Conservation (phyloP, 2,888 invertebrate genomes). For the Carterocephalus palaemon region DNA sequence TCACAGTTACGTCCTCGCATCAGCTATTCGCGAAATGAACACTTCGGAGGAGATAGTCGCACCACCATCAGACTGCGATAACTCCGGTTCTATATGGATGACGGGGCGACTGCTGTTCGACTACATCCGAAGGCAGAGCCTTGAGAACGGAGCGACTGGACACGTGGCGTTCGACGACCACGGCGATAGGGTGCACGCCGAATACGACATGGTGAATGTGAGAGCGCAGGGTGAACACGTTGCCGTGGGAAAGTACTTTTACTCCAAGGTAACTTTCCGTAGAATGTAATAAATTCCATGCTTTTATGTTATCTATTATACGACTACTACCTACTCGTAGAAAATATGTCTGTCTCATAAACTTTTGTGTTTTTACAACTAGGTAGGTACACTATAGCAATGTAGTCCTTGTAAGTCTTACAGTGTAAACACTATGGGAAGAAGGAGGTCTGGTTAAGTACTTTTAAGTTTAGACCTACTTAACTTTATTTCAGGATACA, state of each 20-base stretch:
- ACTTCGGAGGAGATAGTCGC: slow-evolving; percentile 90
- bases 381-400: too few relatives aligned
- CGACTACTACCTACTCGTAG: too few relatives aligned
- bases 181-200: slow-evolving; percentile 95
- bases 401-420: too few relatives aligned
- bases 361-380: too few relatives aligned
- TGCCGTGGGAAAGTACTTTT: slow-evolving; percentile 91
- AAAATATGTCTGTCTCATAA: too few relatives aligned
- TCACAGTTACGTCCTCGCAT: slow-evolving; percentile 90
- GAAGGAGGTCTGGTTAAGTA: too few relatives aligned
- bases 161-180: slow-evolving; percentile 96
- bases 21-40: slow-evolving; percentile 92
- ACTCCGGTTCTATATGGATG: slow-evolving; percentile 93
- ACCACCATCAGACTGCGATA: slow-evolving; percentile 94
- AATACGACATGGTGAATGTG: slow-evolving; percentile 95
- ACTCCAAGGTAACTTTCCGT: slow-evolving; percentile 83
- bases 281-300: too few relatives aligned
- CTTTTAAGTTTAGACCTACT: too few relatives aligned
- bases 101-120: slow-evolving; percentile 89
- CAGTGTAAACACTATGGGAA: too few relatives aligned
- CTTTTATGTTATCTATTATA: too few relatives aligned
- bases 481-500: slow-evolving; percentile 82
- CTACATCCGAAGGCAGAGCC: slow-evolving; percentile 81
- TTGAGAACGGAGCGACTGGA: slow-evolving; percentile 87
- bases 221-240: slow-evolving; percentile 82